Evolutionary conservation across 2,113 vertebrate genomes (phyloP).

Genomic region (Lepus europaeus): DNA sequence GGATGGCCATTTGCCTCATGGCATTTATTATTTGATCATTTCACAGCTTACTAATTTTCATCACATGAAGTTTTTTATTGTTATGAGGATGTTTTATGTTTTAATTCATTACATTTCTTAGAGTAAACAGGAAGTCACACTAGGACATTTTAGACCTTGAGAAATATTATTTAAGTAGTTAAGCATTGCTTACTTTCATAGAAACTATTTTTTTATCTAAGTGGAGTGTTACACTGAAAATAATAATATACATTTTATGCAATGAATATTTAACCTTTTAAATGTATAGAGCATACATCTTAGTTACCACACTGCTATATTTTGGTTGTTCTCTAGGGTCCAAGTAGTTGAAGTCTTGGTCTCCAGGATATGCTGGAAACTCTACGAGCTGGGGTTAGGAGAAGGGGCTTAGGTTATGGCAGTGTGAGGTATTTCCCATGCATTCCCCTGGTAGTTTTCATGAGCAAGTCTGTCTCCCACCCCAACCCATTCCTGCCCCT

Average conservation of each 20-base stretch:
- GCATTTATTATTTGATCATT: not conserved
- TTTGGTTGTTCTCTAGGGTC: no score
- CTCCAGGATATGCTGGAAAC: no score
- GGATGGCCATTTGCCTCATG: not conserved
- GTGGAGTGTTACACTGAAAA: not conserved
- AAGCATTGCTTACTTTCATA: not conserved
- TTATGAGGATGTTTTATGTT: not conserved
- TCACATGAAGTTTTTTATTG: not conserved
- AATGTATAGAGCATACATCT: not conserved
- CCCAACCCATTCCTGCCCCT: no score
- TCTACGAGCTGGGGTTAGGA: no score
- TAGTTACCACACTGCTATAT: not conserved
- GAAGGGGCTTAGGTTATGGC: no score
- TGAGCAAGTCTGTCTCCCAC: no score
- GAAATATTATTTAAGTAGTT: not conserved
- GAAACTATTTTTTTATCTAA: not conserved
- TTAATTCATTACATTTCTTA: not conserved
- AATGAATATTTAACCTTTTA: constrained; percentile 23
- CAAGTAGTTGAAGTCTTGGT: no score
- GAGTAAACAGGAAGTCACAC: not conserved
- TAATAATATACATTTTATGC: not conserved
- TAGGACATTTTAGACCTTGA: not conserved
- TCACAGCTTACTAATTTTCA: not conserved
- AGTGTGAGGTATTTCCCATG: no score
- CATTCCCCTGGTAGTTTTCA: no score